These are phyloP conservation scores for Amiota communis DNA, from an alignment of 2,888 invertebrate genomes.

Conservation along the genomic window DNA sequence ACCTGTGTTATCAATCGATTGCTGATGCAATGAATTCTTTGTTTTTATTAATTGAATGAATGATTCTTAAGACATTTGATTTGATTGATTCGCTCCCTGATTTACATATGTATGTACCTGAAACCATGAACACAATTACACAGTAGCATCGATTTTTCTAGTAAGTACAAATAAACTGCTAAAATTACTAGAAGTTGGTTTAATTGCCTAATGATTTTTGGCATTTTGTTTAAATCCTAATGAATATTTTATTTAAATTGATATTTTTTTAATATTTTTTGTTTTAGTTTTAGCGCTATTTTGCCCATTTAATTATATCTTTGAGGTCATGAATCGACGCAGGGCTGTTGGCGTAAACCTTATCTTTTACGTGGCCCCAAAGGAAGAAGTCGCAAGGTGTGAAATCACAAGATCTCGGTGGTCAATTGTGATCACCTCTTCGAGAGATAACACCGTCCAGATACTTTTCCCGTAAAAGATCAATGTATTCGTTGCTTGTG, in stretches of 20 bases:
- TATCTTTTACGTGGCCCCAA: no score
- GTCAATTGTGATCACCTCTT: no score
- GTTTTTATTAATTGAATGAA: no score
- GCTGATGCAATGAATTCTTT: constrained; percentile 51
- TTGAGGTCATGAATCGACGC: no score
- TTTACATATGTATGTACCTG: constrained; percentile 54
- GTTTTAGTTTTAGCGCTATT: no score
- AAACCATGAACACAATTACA: constrained; percentile 71
- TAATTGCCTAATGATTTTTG: constrained; percentile 56
- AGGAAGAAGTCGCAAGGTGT: no score
- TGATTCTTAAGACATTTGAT: constrained; percentile 11
- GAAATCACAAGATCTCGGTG: no score
- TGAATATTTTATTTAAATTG: constrained; percentile 29
- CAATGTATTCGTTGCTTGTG: no score
- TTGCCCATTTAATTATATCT: no score
- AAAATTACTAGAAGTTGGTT: constrained; percentile 56
- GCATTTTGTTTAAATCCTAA: constrained; percentile 56
- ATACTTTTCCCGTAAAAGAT: no score
- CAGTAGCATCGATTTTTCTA: constrained; percentile 69
- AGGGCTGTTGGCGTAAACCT: no score
- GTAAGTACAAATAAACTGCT: constrained; percentile 60
- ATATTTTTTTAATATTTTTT: constrained; percentile 11
- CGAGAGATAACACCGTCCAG: no score
- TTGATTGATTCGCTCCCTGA: neutral
- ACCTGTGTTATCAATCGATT: constrained; percentile 26